Percentiles rank a stretch among this genome's conserved stretches.
Evolutionary conservation across 2,113 vertebrate species (phyloP).

Genomic region (Takifugu bimaculatus): DNA sequence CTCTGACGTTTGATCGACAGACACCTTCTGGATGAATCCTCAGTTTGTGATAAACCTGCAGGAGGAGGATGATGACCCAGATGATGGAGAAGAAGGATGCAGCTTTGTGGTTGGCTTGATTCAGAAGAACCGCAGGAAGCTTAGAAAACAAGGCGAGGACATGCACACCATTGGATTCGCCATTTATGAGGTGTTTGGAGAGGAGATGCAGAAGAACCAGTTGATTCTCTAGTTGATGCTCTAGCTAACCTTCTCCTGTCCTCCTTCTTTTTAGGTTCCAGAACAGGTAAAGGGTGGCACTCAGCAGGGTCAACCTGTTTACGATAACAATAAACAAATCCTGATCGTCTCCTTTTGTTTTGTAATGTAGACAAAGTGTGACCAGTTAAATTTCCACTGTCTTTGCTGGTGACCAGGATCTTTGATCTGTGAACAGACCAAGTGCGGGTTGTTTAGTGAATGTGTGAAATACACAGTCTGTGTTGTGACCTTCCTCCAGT

Average conservation of each 20-base stretch:
- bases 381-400: too few species aligned
- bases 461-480: too few species aligned
- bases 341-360: too few species aligned
- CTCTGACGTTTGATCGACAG: slow-evolving; percentile 56
- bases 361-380: too few species aligned
- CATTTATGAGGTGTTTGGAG: slow-evolving; percentile 83
- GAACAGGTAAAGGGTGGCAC: slow-evolving; percentile 51
- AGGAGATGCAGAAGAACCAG: slow-evolving; percentile 3
- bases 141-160: slow-evolving; percentile 87
- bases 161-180: slow-evolving; percentile 94
- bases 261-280: slow-evolving; percentile 60
- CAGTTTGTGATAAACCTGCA: slow-evolving; percentile 88
- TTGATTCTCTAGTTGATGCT: too few species aligned
- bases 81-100: slow-evolving; percentile 82
- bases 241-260: not conserved
- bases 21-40: slow-evolving; percentile 92
- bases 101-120: slow-evolving; percentile 90
- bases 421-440: too few species aligned
- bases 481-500: slow-evolving; percentile 62
- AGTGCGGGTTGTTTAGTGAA: too few species aligned
- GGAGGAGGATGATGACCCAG: slow-evolving; percentile 87
- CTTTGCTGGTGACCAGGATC: too few species aligned
- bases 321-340: too few species aligned
- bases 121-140: slow-evolving; percentile 89
- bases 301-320: too few species aligned